Conservation (phyloP, 2,797 vertebrate genomes). For the Antennarius maculatus region DNA sequence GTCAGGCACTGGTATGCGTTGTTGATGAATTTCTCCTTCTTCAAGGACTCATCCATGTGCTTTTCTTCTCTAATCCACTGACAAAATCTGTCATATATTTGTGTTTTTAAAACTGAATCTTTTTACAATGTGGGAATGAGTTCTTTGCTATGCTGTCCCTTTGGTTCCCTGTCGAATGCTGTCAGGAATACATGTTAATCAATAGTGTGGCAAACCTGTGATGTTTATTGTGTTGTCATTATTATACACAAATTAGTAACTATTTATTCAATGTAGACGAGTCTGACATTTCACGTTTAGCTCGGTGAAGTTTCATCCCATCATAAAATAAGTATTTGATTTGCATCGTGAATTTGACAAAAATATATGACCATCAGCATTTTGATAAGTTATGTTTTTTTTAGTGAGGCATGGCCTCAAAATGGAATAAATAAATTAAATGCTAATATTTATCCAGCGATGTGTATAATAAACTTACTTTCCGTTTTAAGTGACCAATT, state of each 20-base stretch:
- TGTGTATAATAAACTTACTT: too few relatives aligned
- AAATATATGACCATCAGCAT: too few relatives aligned
- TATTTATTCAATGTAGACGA: fast-evolving
- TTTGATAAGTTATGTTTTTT: too few relatives aligned
- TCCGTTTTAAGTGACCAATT: too few relatives aligned
- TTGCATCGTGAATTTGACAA: too few relatives aligned
- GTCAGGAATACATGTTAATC: not conserved
- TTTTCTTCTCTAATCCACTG: conserved; percentile 7
- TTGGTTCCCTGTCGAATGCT: not conserved
- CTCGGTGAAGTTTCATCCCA: not conserved
- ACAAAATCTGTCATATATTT: not conserved
- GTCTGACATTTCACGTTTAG: not conserved
- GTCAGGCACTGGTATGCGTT: conserved; percentile 48
- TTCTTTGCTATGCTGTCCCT: not conserved
- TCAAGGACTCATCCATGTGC: conserved; percentile 7
- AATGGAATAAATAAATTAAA: too few relatives aligned
- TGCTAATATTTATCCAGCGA: too few relatives aligned
- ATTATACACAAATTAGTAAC: not conserved
- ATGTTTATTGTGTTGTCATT: not conserved
- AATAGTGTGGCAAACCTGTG: not conserved
- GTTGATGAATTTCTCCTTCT: conserved; percentile 32
- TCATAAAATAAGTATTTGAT: not conserved
- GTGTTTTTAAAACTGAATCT: not conserved
- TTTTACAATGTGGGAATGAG: conserved; percentile 8
- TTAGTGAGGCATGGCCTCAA: too few relatives aligned